These are phyloP conservation scores for Orbicella faveolata DNA, from an alignment of 64 coral and sea anemone species.

Conservation along the genomic window DNA sequence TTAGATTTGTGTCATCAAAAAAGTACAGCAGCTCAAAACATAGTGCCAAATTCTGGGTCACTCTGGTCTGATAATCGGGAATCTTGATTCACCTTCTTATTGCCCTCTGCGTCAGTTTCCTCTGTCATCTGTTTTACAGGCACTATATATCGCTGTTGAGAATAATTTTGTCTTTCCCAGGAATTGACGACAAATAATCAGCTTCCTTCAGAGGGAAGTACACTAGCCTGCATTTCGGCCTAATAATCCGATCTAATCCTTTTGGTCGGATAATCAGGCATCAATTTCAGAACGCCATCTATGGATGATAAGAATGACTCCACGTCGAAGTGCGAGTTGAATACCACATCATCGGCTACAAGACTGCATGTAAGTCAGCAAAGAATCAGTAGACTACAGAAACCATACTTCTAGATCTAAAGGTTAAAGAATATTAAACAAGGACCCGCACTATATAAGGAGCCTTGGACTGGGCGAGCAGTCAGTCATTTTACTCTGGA, in stretches of 20 bases:
- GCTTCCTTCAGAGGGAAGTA: constrained; percentile 57
- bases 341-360: constrained; percentile 91
- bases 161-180: not conserved
- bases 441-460: too few relatives aligned
- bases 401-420: too few relatives aligned
- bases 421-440: too few relatives aligned
- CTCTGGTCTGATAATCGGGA: too few relatives aligned
- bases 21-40: too few relatives aligned
- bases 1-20: too few relatives aligned
- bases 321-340: constrained; percentile 97
- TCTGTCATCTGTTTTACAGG: not conserved
- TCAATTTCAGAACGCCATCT: constrained; percentile 82
- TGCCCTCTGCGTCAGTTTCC: not conserved
- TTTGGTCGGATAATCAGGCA: constrained; percentile 87
- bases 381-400: not conserved
- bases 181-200: not conserved
- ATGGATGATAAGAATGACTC: constrained; percentile 82
- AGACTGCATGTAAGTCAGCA: constrained; percentile 46
- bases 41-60: not conserved
- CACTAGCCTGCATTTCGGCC: constrained; percentile 82
- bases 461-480: too few relatives aligned
- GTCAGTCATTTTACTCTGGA: too few relatives aligned
- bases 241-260: constrained; percentile 62
- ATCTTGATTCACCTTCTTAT: not conserved
- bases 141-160: not conserved